Base-by-base conservation (phyloP, 2,888 invertebrate genomes). In the Cecidostiba fungosa region DNA sequence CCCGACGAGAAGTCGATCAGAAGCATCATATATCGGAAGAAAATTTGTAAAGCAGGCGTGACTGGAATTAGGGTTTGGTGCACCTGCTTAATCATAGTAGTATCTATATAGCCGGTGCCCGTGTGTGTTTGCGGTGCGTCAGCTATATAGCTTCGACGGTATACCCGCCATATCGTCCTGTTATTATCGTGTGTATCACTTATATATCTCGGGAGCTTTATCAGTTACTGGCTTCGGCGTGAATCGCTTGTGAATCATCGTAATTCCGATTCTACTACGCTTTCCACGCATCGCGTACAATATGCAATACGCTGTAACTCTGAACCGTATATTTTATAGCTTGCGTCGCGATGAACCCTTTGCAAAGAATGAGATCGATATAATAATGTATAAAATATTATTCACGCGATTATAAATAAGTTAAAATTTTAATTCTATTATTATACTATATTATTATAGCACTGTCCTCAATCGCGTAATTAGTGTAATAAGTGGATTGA, bases 151-250 rank as follows among this genome's bases (percentile, higher is more conserved):
- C 86, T 50, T 62, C 73, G 66, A 83, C 54, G 77, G n/a, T n/a
- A 16, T 32, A 14, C 43, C 50, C 39, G 8, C 54, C 69, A 72
- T 79, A 72, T 70, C 54, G 23, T 59, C 29, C 83, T 87, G 87
- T 85, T 85, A 86, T 77, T 88, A 86, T 88, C 88, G 87, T 76
- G 86, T 88, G 89, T 90, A 84, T 73, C 74, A 47, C 54, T 69
- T 50, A 32, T 86, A 80, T 81, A 77, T 82, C 88, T 59, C 4
- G 23, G 32, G 74, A 39, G 70, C 73, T 88, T 92, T 92, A 92
- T 92, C 92, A 91, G 90, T 92, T 92, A 91, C 90, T 90, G 89
- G 89, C 88, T 87, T 85, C 77, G 80, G 87, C 85, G 88, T 90
- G 89, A 90, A 90, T 90, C 89, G 89, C 62, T 73, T 66, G 82